Percentiles rank a stretch among this genome's conserved stretches.
These are phyloP conservation scores for Thymelicus sylvestris DNA, from an alignment of 2,888 invertebrate species.

Conservation along the genomic window DNA sequence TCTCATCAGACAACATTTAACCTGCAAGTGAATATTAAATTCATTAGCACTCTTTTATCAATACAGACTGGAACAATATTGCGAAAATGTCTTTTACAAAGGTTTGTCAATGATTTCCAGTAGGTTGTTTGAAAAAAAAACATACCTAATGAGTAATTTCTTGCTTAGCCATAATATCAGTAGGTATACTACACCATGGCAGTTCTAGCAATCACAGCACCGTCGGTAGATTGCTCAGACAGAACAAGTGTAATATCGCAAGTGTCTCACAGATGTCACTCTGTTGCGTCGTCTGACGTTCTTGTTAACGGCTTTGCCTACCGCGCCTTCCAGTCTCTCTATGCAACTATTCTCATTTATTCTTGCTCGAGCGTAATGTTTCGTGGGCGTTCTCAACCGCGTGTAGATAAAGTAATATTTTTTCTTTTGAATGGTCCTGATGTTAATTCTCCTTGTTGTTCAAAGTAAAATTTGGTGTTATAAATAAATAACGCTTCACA, in stretches of 20 bases:
- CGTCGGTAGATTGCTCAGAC: constrained; percentile 52
- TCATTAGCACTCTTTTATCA: too few relatives aligned
- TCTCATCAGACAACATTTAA: too few relatives aligned
- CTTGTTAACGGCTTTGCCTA: constrained; percentile 72
- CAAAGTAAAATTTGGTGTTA: neutral
- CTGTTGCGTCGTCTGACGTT: constrained; percentile 72
- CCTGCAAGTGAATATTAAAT: too few relatives aligned
- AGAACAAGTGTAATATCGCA: constrained; percentile 79
- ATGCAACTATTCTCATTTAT: constrained; percentile 54
- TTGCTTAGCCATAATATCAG: too few relatives aligned
- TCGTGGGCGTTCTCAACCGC: constrained; percentile 22
- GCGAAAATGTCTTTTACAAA: too few relatives aligned
- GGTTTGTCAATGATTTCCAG: too few relatives aligned
- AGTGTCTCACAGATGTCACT: constrained; percentile 66
- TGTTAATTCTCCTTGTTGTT: neutral
- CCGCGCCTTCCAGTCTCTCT: constrained; percentile 49
- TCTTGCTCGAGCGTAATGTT: constrained; percentile 35
- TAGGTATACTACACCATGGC: constrained; percentile 12
- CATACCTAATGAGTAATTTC: too few relatives aligned
- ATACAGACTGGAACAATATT: too few relatives aligned
- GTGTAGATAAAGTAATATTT: constrained; percentile 22
- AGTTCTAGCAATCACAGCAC: constrained; percentile 42
- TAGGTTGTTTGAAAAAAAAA: too few relatives aligned
- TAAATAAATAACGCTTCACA: too few relatives aligned
- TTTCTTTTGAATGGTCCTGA: constrained; percentile 2